A percentile compares a stretch with the other conserved stretches of the same genome.
Conservation (phyloP, 2,888 invertebrate genomes). For the Callimorpha dominula region DNA sequence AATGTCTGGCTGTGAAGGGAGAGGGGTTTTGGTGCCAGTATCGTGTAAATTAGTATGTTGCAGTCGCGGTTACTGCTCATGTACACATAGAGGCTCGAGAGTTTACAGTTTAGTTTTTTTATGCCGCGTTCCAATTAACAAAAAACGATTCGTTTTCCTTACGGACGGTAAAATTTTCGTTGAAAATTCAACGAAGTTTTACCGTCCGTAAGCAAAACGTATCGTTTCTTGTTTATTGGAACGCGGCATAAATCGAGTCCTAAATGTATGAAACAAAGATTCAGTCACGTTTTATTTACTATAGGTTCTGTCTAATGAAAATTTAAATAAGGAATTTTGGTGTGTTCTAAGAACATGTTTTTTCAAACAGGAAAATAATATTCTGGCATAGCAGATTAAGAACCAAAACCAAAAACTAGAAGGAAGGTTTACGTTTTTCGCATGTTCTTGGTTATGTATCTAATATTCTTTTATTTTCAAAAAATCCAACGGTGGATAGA, state of each 20-base stretch:
- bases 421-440: too few species aligned
- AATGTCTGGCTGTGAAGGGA: conserved; percentile 66
- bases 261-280: background rate
- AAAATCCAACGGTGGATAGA: too few species aligned
- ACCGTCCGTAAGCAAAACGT: too few species aligned
- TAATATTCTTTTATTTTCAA: too few species aligned
- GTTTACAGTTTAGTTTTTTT: background rate
- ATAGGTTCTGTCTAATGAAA: background rate
- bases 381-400: background rate
- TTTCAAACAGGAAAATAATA: background rate
- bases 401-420: too few species aligned
- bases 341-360: background rate
- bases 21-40: conserved; percentile 64
- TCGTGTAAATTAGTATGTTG: conserved; percentile 70
- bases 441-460: background rate
- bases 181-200: too few species aligned
- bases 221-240: too few species aligned
- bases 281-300: background rate
- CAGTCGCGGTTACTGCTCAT: conserved; percentile 56
- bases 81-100: conserved; percentile 37
- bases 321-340: background rate
- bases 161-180: too few species aligned
- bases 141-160: too few species aligned
- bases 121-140: too few species aligned
- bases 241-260: too few species aligned